Conservation (phyloP, 2,113 vertebrate species). For the Gasterosteus aculeatus region DNA sequence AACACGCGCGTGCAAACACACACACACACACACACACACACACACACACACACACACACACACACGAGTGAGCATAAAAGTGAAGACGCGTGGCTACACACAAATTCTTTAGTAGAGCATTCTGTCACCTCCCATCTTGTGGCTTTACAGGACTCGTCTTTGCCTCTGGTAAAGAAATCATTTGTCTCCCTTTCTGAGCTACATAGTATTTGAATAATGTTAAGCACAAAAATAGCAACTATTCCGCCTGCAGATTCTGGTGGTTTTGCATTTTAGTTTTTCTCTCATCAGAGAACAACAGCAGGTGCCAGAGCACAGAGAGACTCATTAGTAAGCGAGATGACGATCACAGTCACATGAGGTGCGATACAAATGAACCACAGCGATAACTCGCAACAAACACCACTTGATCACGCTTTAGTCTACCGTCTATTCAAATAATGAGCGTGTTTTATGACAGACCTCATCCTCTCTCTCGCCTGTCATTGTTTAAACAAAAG, state of each 20-base stretch:
- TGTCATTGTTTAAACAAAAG: conserved; percentile 14
- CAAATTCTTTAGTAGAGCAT: conserved; percentile 17
- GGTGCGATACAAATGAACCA: conserved; percentile 77
- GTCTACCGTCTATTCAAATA: conserved; percentile 10
- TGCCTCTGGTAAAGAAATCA: not conserved
- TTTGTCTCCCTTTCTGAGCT: conserved; percentile 8
- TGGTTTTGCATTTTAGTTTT: conserved; percentile 37
- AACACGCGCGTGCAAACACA: conserved; percentile 27
- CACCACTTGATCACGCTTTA: conserved; percentile 72
- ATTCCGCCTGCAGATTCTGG: conserved; percentile 16
- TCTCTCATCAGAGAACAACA: conserved; percentile 60
- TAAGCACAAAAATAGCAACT: conserved; percentile 40
- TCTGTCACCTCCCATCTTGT: conserved; percentile 23
- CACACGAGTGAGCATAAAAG: conserved; percentile 44
- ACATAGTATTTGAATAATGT: conserved; percentile 12
- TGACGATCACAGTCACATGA: conserved; percentile 79
- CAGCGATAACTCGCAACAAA: conserved; percentile 78
- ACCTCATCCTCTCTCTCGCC: not conserved
- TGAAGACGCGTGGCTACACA: conserved; percentile 12
- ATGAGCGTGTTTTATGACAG: conserved; percentile 17
- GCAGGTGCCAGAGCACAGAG: conserved; percentile 77
- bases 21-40: conserved; percentile 46
- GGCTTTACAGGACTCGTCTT: conserved; percentile 24
- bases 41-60: conserved; percentile 42
- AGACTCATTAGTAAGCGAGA: conserved; percentile 83